Conservation (phyloP, 92 coral and sea anemone species). For the Bergia puertoricense region DNA sequence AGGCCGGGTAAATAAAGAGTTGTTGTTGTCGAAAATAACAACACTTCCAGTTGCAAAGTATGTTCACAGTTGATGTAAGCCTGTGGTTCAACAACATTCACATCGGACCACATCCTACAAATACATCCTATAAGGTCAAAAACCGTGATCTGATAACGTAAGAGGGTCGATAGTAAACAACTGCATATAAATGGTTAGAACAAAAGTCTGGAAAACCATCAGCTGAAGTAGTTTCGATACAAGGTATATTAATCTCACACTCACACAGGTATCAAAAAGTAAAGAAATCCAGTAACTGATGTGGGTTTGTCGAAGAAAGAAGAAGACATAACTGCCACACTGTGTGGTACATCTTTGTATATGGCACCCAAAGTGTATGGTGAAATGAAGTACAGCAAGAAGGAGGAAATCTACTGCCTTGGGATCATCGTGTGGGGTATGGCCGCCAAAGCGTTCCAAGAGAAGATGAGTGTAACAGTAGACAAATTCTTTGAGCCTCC, state of each 20-base stretch:
- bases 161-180: too few relatives aligned
- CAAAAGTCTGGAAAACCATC: too few relatives aligned
- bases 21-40: too few relatives aligned
- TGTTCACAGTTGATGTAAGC: too few relatives aligned
- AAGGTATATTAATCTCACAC: background rate
- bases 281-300: constrained; percentile 35
- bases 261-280: background rate
- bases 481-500: background rate
- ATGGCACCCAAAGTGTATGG: constrained; percentile 48
- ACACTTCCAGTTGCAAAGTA: too few relatives aligned
- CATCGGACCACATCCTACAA: too few relatives aligned
- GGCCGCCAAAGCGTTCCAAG: constrained; percentile 33
- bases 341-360: constrained; percentile 32
- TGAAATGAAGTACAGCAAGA: background rate
- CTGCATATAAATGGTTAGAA: too few relatives aligned
- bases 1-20: too few relatives aligned
- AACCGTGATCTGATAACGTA: too few relatives aligned
- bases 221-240: too few relatives aligned
- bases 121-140: too few relatives aligned
- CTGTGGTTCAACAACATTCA: too few relatives aligned
- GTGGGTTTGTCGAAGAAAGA: constrained; percentile 28
- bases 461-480: background rate
- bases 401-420: constrained; percentile 48
- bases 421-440: constrained; percentile 54
- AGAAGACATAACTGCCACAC: constrained; percentile 28